A percentile compares a stretch with the other conserved stretches of the same genome.
Evolutionary conservation across 2,797 vertebrate genomes (phyloP).

Genomic region (Tiaroga cobitis): DNA sequence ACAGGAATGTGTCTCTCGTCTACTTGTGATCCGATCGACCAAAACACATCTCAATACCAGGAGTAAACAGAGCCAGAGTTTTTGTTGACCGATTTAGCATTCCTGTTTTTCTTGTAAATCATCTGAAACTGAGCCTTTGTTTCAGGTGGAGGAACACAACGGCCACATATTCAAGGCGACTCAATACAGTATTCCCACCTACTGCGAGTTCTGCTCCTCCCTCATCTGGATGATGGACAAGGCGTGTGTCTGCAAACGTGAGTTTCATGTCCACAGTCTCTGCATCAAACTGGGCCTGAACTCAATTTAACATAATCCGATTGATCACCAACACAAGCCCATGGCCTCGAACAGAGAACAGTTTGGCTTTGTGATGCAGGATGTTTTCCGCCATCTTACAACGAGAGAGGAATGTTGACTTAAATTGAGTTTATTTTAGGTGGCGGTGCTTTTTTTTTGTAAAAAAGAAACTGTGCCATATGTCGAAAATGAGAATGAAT

Average conservation of each 20-base stretch:
- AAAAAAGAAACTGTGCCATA: not conserved
- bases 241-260: conserved; percentile 97
- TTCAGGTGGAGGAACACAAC: conserved; percentile 96
- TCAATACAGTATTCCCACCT: conserved; percentile 98
- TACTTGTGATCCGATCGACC: not conserved
- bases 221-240: conserved; percentile 99
- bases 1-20: not conserved
- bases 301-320: conserved; percentile 71
- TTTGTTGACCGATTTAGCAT: not conserved
- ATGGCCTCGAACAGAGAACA: conserved; percentile 37
- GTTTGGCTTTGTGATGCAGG: conserved; percentile 44
- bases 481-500: conserved; percentile 45
- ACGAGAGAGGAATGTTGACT: conserved; percentile 43
- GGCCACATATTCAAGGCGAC: conserved; percentile 98
- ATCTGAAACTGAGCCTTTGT: not conserved
- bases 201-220: conserved; percentile 98
- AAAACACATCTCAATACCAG: not conserved
- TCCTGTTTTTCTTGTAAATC: not conserved
- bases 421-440: conserved; percentile 30
- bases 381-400: conserved; percentile 47
- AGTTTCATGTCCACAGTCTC: conserved; percentile 68
- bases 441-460: not conserved
- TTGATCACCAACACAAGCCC: conserved; percentile 68
- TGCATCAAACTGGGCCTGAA: conserved; percentile 50
- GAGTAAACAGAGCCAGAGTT: not conserved